Evolutionary conservation across 2,888 invertebrate genomes (phyloP), one percentile per base, ranked within the genome.

Genomic region (Prostheceraeus crozeri): DNA sequence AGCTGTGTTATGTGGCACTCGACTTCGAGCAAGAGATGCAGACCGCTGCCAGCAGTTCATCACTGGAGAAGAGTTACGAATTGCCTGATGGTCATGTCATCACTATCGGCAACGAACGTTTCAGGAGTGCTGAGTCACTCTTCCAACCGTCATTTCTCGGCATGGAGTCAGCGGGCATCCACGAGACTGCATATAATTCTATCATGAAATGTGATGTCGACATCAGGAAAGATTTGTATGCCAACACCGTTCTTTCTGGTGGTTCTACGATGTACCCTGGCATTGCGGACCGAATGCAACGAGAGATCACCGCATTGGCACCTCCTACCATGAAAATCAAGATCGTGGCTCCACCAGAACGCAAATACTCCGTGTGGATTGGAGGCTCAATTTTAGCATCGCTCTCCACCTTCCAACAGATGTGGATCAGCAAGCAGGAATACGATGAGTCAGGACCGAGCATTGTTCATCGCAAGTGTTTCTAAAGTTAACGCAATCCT

Each of bases 181-280:
- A 73, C 59, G 73, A 73, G 62, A 71, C 72, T 58, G 71, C 73
- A 48, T 73, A 70, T 68, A 73, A 73, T 70, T 68, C 68, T 61
- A 72, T 73, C 67, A 73, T 73, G 73, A 73, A 72, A 66, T 73
- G 72, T 60, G 72, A 72, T 57, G 71, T 73, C 53, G 72, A 73
- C 63, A 73, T 73, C 67, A 66, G 73, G 63, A 73, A 73, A 65
- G 72, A 73, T 66, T 67, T 73, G 65, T 73, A 73, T 64, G 71
- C 72, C 65, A 73, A 73, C 67, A 75, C 86, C 68, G 88, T 88
- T 77, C 82, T 89, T 71, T 88, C 88, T 67, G 89, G 89, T 67
- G 89, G 89, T 72, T 87, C 88, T 81, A 89, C 89, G 79, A 90
- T 91, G 90, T 91, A 88, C 80, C 90, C 89, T 65, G 86, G 91